Evolutionary conservation across 2,113 vertebrate genomes (phyloP).

Genomic region (Cheirogaleus medius): DNA sequence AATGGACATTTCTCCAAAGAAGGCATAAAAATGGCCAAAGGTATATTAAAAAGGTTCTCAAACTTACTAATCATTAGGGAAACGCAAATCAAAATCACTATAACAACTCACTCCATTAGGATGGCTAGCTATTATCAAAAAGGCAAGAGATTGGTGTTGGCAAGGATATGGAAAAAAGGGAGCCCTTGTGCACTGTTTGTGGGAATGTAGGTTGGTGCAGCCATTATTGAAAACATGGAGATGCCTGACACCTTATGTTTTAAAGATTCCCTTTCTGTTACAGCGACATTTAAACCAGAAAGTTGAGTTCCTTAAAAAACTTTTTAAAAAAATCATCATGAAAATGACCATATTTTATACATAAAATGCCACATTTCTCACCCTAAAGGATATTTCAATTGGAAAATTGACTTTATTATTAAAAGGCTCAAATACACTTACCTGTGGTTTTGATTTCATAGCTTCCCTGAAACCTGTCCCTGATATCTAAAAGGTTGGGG

Average conservation of each 20-base stretch:
- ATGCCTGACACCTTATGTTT: neutral
- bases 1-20: neutral
- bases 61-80: neutral
- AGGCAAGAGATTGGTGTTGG: neutral
- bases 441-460: neutral
- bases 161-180: neutral
- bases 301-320: neutral
- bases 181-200: neutral
- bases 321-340: neutral
- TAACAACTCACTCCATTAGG: neutral
- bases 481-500: no score
- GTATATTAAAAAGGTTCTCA: neutral
- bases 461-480: no score
- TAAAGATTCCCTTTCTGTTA: neutral
- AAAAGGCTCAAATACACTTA: neutral
- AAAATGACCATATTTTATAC: neutral
- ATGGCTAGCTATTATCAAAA: neutral
- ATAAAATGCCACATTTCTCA: neutral
- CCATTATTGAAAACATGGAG: neutral
- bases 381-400: neutral
- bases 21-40: neutral
- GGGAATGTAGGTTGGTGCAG: neutral
- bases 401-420: neutral
- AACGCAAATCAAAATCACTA: neutral
- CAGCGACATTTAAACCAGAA: neutral